Base-by-base conservation (phyloP, 2,888 invertebrate genomes). In the Platypus cylindrus region DNA sequence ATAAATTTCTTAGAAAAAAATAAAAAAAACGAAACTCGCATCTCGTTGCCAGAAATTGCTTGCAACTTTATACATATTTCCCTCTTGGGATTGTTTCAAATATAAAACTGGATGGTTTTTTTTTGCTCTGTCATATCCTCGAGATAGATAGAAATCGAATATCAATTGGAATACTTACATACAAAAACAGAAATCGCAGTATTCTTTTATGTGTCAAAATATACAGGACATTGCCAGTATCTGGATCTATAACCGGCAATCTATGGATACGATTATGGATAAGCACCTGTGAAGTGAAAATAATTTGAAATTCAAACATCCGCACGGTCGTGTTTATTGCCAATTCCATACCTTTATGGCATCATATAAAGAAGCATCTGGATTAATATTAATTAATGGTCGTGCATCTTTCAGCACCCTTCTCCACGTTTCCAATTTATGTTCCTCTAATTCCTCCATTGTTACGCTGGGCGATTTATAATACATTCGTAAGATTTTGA, bases 141-240 rank as follows among this genome's bases (percentile, higher is more conserved):
- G n/a, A n/a, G n/a, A n/a, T n/a, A n/a, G n/a, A n/a, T 20, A 20
- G 7, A 26, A 12, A 8, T n/a, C n/a, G n/a, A n/a, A n/a, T n/a
- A n/a, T 26, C 13, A 33, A 34, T 16, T 17, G 2, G 16, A 3
- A 11, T 44, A 79, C 93, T 85, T 67, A 97, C 95, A 68, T 94
- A 97, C 65, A 97, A 74, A 70, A 94, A 95, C 51, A 98, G 78
- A 70, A 95, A 98, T 63, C 94, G 78, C 51, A 98, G 75, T 62
- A 98, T 93, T 63, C 97, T 77, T 67, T 97, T 97, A 66, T 97
- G 95, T 31, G 97, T 98, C 54, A 98, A 77, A 62, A 98, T 95
- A 66, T 95, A 95, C 47, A 98, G 77, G 50, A 95, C 94, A 63
- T 95, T 93, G 57, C 94, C 94, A 23, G 91, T 91, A 40, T 80